Conservation (phyloP, 2,797 vertebrate genomes). For the Argentina silus region DNA sequence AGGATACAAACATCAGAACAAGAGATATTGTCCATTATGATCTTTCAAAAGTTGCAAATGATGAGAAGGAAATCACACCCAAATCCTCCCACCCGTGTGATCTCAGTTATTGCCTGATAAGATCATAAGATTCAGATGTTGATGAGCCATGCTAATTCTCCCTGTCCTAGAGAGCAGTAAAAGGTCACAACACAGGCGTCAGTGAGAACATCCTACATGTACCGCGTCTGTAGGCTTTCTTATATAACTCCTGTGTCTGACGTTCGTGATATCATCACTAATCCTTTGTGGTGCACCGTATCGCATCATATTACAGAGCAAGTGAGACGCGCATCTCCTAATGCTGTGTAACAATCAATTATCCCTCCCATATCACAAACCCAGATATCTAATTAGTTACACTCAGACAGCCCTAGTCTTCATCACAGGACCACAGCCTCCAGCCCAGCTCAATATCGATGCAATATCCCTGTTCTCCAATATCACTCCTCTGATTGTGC, state of each 20-base stretch:
- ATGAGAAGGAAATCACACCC: neutral
- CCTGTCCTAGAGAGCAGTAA: neutral
- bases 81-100: neutral
- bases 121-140: neutral
- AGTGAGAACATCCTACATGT: neutral
- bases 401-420: neutral
- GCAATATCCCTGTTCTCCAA: neutral
- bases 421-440: neutral
- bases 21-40: neutral
- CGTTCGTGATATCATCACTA: constrained; percentile 22
- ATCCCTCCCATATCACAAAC: constrained; percentile 24
- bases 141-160: neutral
- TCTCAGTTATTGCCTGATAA: neutral
- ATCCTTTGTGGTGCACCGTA: constrained; percentile 17
- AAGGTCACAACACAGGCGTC: neutral
- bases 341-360: constrained; percentile 62
- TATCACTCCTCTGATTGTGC: neutral
- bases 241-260: constrained; percentile 27
- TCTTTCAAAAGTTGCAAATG: neutral
- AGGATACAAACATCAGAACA: neutral
- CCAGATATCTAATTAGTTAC: constrained; percentile 10
- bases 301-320: constrained; percentile 41
- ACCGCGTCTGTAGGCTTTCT: constrained; percentile 5
- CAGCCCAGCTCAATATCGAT: neutral
- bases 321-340: constrained; percentile 57